phyloP scores from a whole-genome alignment of 2,888 invertebrate genomes.

The Eupithecia inturbata region DNA sequence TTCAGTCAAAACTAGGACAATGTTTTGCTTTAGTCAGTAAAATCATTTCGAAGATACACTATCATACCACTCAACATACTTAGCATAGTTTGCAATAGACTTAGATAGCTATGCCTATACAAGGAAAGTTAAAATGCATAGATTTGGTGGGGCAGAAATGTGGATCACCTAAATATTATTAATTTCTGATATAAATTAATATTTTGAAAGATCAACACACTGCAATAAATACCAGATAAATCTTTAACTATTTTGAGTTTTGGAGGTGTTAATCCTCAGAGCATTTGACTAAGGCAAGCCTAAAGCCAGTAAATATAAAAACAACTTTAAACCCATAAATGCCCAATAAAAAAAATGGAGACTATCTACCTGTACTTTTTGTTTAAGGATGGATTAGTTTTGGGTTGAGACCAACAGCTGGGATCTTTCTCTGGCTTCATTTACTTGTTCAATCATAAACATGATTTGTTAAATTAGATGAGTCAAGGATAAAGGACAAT shows the following conservation, averaged over 20 bases:
- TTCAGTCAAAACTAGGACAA: constrained; percentile 8
- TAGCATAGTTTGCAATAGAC: background rate
- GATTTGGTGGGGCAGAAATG: background rate
- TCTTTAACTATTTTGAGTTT: background rate
- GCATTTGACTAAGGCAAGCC: background rate
- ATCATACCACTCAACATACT: constrained; percentile 7
- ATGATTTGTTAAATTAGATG: background rate
- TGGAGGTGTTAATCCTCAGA: background rate
- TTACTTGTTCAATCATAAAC: background rate
- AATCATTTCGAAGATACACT: constrained; percentile 6
- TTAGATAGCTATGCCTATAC: background rate
- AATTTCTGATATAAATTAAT: too few relatives aligned
- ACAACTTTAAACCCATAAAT: background rate
- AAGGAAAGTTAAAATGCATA: background rate
- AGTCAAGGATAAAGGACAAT: background rate
- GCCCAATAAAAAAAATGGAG: constrained; percentile 25
- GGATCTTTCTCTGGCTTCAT: background rate
- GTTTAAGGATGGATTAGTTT: constrained; percentile 6
- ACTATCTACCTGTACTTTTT: constrained; percentile 43
- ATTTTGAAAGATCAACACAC: background rate
- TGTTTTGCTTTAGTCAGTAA: background rate
- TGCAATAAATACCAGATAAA: background rate
- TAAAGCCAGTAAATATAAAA: background rate
- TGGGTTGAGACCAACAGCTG: constrained; percentile 6
- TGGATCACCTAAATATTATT: background rate